phyloP scores from a whole-genome alignment of 2,797 vertebrate genomes.

The Arremon brunneinucha region DNA sequence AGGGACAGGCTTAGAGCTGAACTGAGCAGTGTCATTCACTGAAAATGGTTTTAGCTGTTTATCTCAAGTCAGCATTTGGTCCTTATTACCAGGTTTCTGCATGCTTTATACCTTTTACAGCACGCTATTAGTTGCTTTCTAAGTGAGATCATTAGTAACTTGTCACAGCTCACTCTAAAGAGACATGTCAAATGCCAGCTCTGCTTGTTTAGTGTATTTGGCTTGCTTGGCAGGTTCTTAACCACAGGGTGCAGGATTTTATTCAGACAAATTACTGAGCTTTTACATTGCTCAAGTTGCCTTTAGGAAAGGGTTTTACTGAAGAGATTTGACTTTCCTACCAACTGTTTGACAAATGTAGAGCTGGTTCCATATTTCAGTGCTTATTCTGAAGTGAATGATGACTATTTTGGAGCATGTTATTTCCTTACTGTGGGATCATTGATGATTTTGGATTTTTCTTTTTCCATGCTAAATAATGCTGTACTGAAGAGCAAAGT shows the following conservation, averaged over 20 bases:
- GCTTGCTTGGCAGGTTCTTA: slow-evolving; percentile 16
- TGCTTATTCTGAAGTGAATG: background rate
- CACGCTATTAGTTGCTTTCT: background rate
- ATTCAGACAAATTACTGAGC: background rate
- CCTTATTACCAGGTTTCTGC: background rate
- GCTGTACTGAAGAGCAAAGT: background rate
- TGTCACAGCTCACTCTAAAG: slow-evolving; percentile 7
- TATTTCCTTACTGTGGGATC: background rate
- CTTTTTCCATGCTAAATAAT: background rate
- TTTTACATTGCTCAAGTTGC: background rate
- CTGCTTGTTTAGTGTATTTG: background rate
- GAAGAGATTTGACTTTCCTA: background rate
- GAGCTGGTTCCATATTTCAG: background rate
- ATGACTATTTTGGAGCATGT: background rate
- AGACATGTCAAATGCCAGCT: background rate
- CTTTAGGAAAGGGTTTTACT: background rate
- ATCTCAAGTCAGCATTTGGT: background rate
- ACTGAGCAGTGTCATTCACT: background rate
- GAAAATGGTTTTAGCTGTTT: background rate
- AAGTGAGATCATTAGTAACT: background rate
- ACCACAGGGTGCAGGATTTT: background rate
- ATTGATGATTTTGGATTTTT: background rate
- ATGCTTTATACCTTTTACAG: background rate
- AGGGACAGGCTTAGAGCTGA: background rate
- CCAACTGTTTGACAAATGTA: background rate